These are phyloP conservation scores for Seladonia tumulorum DNA, from an alignment of 2,888 invertebrate species.

Conservation along the genomic window DNA sequence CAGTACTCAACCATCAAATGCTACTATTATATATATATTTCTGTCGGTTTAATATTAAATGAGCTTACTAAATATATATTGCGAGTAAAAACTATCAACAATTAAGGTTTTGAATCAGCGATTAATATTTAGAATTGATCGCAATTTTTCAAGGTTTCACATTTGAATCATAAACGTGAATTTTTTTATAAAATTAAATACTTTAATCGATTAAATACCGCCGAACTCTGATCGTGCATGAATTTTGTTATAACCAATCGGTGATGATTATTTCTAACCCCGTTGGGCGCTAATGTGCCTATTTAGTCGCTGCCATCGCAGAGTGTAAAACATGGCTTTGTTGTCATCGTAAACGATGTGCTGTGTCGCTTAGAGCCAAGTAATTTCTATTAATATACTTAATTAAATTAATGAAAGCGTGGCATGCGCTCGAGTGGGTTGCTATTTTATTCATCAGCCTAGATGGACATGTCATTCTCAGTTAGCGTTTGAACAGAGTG, in stretches of 20 bases:
- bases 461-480: slow-evolving; percentile 64
- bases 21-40: neutral
- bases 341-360: slow-evolving; percentile 56
- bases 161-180: neutral
- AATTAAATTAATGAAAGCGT: slow-evolving; percentile 57
- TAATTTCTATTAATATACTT: slow-evolving; percentile 62
- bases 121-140: neutral
- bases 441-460: slow-evolving; percentile 46
- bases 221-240: neutral
- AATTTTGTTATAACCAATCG: slow-evolving; percentile 1
- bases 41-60: neutral
- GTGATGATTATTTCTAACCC: slow-evolving; percentile 15
- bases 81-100: neutral
- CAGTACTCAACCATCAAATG: neutral
- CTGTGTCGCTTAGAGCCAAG: slow-evolving; percentile 33
- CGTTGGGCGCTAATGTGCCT: slow-evolving; percentile 13
- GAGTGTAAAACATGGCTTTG: slow-evolving; percentile 60
- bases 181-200: neutral
- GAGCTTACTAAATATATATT: neutral
- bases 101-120: neutral
- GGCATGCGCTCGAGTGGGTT: slow-evolving; percentile 44
- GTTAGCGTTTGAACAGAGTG: slow-evolving; percentile 48
- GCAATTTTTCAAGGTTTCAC: neutral
- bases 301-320: slow-evolving; percentile 26
- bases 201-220: neutral